These are phyloP conservation scores for Drosophila malerkotliana DNA, from an alignment of 1,140 invertebrate genomes.

Conservation along the genomic window DNA sequence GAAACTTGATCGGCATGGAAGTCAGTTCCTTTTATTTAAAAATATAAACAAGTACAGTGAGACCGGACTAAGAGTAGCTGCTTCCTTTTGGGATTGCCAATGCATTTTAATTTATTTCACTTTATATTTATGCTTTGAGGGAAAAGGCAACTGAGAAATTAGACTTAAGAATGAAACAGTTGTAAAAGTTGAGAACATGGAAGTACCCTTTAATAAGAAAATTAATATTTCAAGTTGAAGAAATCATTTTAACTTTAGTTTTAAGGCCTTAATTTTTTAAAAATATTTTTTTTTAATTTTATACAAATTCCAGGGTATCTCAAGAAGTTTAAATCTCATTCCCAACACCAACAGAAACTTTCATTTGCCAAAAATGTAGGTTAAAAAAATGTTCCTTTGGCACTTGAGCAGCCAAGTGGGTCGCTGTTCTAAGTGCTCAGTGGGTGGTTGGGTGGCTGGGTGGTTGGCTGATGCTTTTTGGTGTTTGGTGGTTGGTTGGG, in stretches of 20 bases:
- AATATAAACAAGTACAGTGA: constrained; percentile 5
- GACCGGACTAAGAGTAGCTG: constrained; percentile 10
- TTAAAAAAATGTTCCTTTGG: constrained; percentile 65
- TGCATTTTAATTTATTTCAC: constrained; percentile 33
- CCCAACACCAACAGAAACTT: constrained; percentile 32
- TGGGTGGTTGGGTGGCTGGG: not conserved
- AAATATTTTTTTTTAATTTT: not conserved
- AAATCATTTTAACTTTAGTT: no score
- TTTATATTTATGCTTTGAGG: constrained; percentile 14
- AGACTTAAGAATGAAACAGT: not conserved
- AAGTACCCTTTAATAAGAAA: not conserved
- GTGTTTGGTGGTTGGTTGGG: not conserved
- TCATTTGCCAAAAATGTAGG: constrained; percentile 73
- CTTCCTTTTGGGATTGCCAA: constrained; percentile 7
- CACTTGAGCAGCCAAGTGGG: constrained; percentile 60
- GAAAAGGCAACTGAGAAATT: not conserved
- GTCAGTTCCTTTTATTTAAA: not conserved
- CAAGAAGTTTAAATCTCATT: not conserved
- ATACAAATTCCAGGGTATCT: not conserved
- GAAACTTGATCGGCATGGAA: constrained; percentile 3
- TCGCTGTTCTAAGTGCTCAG: constrained; percentile 44
- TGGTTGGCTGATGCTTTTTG: not conserved
- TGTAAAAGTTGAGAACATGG: not conserved
- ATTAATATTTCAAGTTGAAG: no score
- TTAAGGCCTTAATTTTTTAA: not conserved